Evolutionary conservation across 2,113 vertebrate species (phyloP).

Genomic region (Acrocephalus kingi): DNA sequence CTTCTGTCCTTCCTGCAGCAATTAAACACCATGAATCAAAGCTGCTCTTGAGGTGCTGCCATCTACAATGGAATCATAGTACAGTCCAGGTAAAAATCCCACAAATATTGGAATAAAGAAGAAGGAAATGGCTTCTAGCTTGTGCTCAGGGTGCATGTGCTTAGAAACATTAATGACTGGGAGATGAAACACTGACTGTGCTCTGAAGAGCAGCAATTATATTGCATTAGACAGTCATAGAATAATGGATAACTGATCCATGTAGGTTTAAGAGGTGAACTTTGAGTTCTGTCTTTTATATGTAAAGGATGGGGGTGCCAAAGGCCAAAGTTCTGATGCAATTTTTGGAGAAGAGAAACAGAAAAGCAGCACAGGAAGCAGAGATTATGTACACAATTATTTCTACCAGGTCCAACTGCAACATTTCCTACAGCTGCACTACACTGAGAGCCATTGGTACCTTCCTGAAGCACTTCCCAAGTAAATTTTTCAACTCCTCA

Average conservation of each 20-base stretch:
- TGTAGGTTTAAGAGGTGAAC: neutral
- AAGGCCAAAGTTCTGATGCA: neutral
- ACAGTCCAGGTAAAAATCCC: neutral
- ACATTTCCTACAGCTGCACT: neutral
- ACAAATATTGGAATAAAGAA: neutral
- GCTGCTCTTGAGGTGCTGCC: neutral
- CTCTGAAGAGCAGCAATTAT: neutral
- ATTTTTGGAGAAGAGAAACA: neutral
- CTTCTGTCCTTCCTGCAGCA: neutral
- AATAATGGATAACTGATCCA: neutral
- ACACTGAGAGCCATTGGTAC: neutral
- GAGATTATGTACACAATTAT: neutral
- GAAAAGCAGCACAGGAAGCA: neutral
- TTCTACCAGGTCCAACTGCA: neutral
- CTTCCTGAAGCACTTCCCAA: neutral
- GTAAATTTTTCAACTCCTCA: neutral
- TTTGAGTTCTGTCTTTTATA: neutral
- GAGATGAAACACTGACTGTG: neutral
- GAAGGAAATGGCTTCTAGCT: neutral
- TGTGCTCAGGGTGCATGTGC: neutral
- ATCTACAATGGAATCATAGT: neutral
- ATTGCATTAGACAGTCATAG: neutral
- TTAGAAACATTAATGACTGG: neutral
- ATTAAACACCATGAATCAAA: neutral
- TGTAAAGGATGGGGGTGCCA: neutral